Conservation (phyloP, 2,113 vertebrate species). For the Cnemophilus loriae region DNA sequence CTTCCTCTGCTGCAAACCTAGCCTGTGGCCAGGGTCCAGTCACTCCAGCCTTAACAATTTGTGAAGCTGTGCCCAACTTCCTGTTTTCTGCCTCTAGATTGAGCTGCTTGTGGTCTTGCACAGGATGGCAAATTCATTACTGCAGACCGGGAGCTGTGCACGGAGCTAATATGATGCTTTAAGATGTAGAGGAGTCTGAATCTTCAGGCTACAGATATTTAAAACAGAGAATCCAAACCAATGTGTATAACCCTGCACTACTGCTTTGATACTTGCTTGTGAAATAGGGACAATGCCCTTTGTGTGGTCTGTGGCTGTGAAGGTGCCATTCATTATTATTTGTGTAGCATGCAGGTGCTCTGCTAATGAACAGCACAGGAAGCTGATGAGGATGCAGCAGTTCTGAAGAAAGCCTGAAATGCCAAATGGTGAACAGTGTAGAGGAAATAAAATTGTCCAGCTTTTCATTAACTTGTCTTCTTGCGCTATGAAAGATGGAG, state of each 20-base stretch:
- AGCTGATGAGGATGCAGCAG: background rate
- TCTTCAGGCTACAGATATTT: background rate
- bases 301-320: fast-evolving
- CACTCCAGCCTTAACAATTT: background rate
- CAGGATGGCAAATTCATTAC: background rate
- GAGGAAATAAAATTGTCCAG: background rate
- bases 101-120: background rate
- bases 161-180: background rate
- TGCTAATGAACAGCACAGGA: background rate
- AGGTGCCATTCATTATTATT: background rate
- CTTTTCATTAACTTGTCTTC: background rate
- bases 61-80: background rate
- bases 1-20: background rate
- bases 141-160: background rate
- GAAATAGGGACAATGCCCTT: background rate
- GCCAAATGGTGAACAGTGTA: background rate
- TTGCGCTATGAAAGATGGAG: background rate
- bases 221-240: background rate
- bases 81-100: background rate
- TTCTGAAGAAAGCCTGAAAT: background rate
- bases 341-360: background rate
- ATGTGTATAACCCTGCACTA: background rate
- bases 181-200: background rate
- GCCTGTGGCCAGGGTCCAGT: background rate
- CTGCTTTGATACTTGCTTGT: background rate